Percentiles rank a stretch among this genome's conserved stretches.
phyloP scores from a whole-genome alignment of 2,888 invertebrate genomes.

The Trileptium ribeirensis region DNA sequence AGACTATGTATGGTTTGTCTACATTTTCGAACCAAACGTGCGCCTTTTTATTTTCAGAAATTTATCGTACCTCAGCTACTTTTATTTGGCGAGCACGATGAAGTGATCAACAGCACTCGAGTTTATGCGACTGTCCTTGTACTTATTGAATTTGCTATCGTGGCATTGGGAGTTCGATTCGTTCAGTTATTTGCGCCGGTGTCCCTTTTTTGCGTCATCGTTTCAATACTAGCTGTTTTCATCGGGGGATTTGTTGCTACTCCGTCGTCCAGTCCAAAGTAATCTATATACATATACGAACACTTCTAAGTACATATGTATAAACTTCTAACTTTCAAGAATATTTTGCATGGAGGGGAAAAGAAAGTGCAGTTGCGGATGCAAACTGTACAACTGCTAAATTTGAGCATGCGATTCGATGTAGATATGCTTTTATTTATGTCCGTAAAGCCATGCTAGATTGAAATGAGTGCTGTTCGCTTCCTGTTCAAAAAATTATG shows the following conservation, averaged over 20 bases:
- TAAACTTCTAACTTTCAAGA: too few species aligned
- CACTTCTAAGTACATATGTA: too few species aligned
- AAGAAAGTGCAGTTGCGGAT: too few species aligned
- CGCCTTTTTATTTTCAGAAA: not conserved
- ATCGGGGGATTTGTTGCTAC: conserved; percentile 86
- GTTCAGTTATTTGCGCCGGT: conserved; percentile 97
- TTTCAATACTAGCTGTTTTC: conserved; percentile 91
- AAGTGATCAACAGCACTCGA: conserved; percentile 78
- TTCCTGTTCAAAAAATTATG: too few species aligned
- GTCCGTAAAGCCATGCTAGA: too few species aligned
- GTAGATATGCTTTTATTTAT: too few species aligned
- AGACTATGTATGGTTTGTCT: too few species aligned
- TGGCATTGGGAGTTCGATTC: conserved; percentile 85
- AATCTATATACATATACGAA: conserved; percentile 53
- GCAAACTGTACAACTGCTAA: too few species aligned
- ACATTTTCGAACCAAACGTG: too few species aligned
- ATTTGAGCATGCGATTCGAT: too few species aligned
- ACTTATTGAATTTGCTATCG: conserved; percentile 77
- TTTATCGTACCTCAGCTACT: not conserved
- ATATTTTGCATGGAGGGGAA: too few species aligned
- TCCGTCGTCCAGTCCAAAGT: conserved; percentile 77
- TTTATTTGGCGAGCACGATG: not conserved
- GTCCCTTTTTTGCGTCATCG: conserved; percentile 87
- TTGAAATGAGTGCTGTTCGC: too few species aligned
- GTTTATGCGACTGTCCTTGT: conserved; percentile 87